These are phyloP conservation scores for Paramuricea clavata DNA, from an alignment of 92 coral and sea anemone genomes.

Conservation along the genomic window DNA sequence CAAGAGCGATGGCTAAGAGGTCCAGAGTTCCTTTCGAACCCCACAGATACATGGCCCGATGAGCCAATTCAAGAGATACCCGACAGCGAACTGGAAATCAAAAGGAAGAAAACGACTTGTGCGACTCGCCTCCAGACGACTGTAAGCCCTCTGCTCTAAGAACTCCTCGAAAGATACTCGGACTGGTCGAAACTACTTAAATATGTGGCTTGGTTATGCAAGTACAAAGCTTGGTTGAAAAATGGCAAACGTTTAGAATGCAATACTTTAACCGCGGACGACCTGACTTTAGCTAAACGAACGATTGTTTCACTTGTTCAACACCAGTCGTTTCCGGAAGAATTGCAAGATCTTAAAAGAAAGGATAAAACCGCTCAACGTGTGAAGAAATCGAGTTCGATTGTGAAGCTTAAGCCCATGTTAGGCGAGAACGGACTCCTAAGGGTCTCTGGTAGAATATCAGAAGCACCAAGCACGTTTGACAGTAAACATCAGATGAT, in stretches of 20 bases:
- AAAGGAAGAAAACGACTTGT: not conserved
- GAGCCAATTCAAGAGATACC: not conserved
- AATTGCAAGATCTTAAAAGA: too few relatives aligned
- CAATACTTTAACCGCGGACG: too few relatives aligned
- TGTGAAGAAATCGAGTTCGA: not conserved
- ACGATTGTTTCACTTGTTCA: too few relatives aligned
- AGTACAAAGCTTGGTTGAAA: too few relatives aligned
- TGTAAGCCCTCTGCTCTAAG: too few relatives aligned
- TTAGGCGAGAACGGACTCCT: too few relatives aligned
- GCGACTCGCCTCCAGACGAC: not conserved
- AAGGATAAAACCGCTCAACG: not conserved
- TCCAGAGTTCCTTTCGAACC: slow-evolving; percentile 36
- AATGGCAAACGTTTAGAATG: too few relatives aligned
- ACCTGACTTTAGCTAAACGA: too few relatives aligned
- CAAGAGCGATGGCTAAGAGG: slow-evolving; percentile 47
- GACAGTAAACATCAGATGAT: not conserved
- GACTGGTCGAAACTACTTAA: too few relatives aligned
- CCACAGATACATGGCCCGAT: not conserved
- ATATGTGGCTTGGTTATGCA: too few relatives aligned
- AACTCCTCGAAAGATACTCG: too few relatives aligned
- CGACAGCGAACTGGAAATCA: not conserved
- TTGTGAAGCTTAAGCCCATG: not conserved
- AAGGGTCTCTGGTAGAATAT: not conserved
- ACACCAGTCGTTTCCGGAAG: too few relatives aligned
- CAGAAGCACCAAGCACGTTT: not conserved